Conservation (phyloP, 2,888 invertebrate genomes). For the Melipona bicolor region DNA sequence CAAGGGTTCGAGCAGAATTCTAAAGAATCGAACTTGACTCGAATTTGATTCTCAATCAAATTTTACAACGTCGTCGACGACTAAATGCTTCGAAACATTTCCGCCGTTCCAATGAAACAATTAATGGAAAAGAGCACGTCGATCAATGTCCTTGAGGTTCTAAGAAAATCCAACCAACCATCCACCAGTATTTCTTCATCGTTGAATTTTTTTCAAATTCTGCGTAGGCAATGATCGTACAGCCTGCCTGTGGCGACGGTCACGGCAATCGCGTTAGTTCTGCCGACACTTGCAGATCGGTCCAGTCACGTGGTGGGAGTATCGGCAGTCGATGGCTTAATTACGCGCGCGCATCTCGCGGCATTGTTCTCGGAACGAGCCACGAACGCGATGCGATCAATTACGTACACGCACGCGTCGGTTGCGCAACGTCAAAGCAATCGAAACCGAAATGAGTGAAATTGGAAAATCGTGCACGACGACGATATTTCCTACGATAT, state of each 20-base stretch:
- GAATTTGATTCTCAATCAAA: too few relatives aligned
- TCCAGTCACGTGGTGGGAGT: constrained; percentile 4
- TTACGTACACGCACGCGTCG: constrained; percentile 11
- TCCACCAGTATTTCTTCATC: neutral
- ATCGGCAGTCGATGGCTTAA: constrained; percentile 40
- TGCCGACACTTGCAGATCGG: constrained; percentile 36
- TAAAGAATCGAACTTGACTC: too few relatives aligned
- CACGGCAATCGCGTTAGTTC: constrained; percentile 13
- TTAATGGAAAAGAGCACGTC: neutral
- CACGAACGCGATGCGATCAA: constrained; percentile 39
- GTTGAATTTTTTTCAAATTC: neutral
- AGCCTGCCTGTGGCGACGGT: neutral
- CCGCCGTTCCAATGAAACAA: neutral
- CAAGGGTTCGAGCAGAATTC: too few relatives aligned
- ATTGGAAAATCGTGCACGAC: neutral
- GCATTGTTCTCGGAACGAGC: constrained; percentile 43
- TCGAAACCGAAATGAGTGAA: constrained; percentile 1
- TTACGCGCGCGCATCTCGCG: constrained; percentile 32
- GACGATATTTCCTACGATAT: too few relatives aligned
- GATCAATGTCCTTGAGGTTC: neutral
- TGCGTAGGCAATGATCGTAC: neutral
- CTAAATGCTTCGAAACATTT: neutral
- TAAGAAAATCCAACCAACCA: neutral
- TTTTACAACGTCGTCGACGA: too few relatives aligned
- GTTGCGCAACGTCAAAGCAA: constrained; percentile 25